Base-by-base conservation (phyloP, 2,797 vertebrate species). In the Anguilla megastoma region DNA sequence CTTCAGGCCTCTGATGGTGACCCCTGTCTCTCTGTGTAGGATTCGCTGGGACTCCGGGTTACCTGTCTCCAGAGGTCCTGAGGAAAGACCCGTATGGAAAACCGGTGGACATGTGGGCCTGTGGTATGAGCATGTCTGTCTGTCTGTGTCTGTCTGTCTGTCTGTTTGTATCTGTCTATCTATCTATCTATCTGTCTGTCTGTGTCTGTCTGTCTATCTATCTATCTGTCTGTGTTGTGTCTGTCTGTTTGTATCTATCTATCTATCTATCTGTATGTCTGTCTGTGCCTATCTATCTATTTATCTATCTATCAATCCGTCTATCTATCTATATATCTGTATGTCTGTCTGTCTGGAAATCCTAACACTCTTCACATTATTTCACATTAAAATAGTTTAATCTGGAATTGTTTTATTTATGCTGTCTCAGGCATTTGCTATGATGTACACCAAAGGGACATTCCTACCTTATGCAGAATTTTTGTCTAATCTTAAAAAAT, bases 21-120 rank as follows among this genome's bases (percentile, higher is more conserved):
- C 48, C 58, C 14, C 33, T 85, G 7, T 12, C n/a, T 54, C 36
- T 79, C 85, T 9, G 33, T 36, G 33, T 90, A 99, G 98, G 98
- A 87, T 99, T 99, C 93, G 98, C 98, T 21, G 98, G 98, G 84
- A 99, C 98, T 69, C 98, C 98, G 1, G 98, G 98, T 45, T 99
- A 99, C 91, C 96, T 99, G 90, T 99, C 98, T 90, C 98, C 98
- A 85, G 98, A 99, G 91, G 98, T 99, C 84, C 93, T 99, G 90
- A 96, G 98, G 90, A 99, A 99, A 95, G 98, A 99, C 92, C 98
- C 98, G 8, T 99, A 99, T 88, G 98, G 98, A 86, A 99, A 99
- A 90, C 98, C 98, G 0, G 98, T 99, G 94, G 98, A 99, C 91
- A 99, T 99, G 98, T 99, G 98, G 98, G 98, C 98, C n/a, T 99